A percentile compares a stretch with the other conserved stretches of the same genome.
Evolutionary conservation across 2,113 vertebrate species (phyloP).

Genomic region (Pitta sordida): DNA sequence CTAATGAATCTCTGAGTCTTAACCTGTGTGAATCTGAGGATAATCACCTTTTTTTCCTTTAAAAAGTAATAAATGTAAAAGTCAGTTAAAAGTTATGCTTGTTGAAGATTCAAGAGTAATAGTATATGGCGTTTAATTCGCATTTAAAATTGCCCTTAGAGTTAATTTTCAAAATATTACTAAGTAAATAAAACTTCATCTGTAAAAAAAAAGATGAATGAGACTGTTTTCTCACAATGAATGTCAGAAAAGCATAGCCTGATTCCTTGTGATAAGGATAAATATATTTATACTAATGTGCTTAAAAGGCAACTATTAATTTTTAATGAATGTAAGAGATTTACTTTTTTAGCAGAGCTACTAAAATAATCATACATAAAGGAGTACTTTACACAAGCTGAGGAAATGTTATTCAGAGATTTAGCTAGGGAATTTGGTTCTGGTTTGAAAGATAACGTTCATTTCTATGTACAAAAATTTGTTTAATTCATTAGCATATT

Average conservation of each 20-base stretch:
- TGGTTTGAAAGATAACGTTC: slow-evolving; percentile 74
- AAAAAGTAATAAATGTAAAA: not conserved
- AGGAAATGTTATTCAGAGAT: slow-evolving; percentile 66
- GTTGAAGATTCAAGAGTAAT: not conserved
- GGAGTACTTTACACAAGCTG: slow-evolving; percentile 41
- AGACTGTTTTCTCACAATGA: slow-evolving; percentile 16
- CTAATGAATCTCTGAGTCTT: not conserved
- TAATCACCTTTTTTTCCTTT: not conserved
- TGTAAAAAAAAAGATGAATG: not conserved
- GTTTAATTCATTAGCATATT: slow-evolving; percentile 67
- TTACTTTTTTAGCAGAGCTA: slow-evolving; percentile 51
- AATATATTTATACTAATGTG: slow-evolving; percentile 35
- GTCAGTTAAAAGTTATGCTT: not conserved
- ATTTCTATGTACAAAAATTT: slow-evolving; percentile 56
- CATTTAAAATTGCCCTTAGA: not conserved
- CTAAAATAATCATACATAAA: slow-evolving; percentile 62
- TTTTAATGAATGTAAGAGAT: slow-evolving; percentile 63
- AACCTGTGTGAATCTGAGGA: not conserved
- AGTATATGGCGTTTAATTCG: not conserved
- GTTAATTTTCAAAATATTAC: not conserved
- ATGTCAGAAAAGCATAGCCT: not conserved
- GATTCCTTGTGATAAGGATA: slow-evolving; percentile 32
- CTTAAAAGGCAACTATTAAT: slow-evolving; percentile 56
- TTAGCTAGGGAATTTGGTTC: slow-evolving; percentile 68
- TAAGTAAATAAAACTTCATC: slow-evolving; percentile 20